Conservation (phyloP, 2,888 invertebrate genomes). For the Cyrtodaria siliqua region DNA sequence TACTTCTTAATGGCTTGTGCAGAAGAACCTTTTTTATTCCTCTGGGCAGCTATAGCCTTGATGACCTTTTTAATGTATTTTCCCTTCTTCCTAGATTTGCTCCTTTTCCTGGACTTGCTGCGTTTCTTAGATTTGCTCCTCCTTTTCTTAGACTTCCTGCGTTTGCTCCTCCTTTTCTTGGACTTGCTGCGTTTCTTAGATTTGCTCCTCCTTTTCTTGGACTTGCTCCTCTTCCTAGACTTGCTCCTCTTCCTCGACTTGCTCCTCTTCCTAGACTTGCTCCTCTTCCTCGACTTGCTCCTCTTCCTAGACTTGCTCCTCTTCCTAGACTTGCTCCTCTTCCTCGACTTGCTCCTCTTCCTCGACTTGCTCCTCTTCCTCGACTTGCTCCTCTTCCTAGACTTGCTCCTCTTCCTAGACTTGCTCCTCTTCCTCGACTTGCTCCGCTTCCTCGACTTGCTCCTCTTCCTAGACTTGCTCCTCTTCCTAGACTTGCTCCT, state of each 20-base stretch:
- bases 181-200: slow-evolving; percentile 51
- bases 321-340: slow-evolving; percentile 40
- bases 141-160: slow-evolving; percentile 43
- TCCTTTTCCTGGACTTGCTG: slow-evolving; percentile 28
- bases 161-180: slow-evolving; percentile 45
- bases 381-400: slow-evolving; percentile 38
- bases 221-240: slow-evolving; percentile 47
- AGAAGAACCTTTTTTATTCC: slow-evolving; percentile 45
- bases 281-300: slow-evolving; percentile 43
- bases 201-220: slow-evolving; percentile 41
- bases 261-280: slow-evolving; percentile 47
- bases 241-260: slow-evolving; percentile 45
- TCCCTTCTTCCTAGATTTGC: slow-evolving; percentile 25
- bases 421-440: slow-evolving; percentile 33
- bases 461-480: slow-evolving; percentile 48
- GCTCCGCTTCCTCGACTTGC: slow-evolving; percentile 42
- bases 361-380: slow-evolving; percentile 42
- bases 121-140: slow-evolving; percentile 30
- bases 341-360: slow-evolving; percentile 47
- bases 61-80: slow-evolving; percentile 18
- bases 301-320: slow-evolving; percentile 50
- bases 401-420: slow-evolving; percentile 45
- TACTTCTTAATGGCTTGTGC: slow-evolving; percentile 56
- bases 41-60: slow-evolving; percentile 38
- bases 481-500: slow-evolving; percentile 39